Conservation (phyloP, 2,113 vertebrate genomes). For the Parus major region DNA sequence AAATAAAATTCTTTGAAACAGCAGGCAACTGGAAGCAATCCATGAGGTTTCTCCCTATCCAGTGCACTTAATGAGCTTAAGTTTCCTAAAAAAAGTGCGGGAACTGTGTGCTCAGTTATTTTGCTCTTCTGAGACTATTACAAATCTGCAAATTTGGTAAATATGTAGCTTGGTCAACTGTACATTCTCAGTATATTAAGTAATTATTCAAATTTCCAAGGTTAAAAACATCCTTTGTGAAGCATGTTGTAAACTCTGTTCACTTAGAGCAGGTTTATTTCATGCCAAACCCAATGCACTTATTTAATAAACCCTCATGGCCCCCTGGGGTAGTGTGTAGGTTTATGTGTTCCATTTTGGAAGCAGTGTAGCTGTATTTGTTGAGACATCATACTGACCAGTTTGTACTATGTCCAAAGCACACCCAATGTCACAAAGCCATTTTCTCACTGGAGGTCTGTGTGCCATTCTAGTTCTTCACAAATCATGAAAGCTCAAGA, state of each 20-base stretch:
- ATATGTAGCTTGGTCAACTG: background rate
- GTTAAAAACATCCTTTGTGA: background rate
- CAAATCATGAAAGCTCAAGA: background rate
- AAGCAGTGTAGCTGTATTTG: background rate
- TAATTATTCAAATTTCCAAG: background rate
- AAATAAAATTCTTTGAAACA: background rate
- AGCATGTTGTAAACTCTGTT: background rate
- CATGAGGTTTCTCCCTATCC: background rate
- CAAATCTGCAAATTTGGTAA: background rate
- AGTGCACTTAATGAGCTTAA: background rate
- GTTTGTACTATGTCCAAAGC: background rate
- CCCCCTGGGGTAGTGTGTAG: background rate
- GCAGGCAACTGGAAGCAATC: background rate
- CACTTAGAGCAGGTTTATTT: background rate
- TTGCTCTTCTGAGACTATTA: background rate
- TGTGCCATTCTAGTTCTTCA: background rate
- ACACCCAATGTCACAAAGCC: background rate
- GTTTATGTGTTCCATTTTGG: background rate
- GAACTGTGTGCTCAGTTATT: background rate
- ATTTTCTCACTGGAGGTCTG: background rate
- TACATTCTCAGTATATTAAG: background rate
- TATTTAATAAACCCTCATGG: background rate
- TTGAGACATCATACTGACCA: background rate
- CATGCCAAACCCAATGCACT: background rate
- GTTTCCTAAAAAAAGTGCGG: background rate